Evolutionary conservation across 64 coral and sea anemone genomes (phyloP).

Genomic region (Hydrozoanthus tunicans): DNA sequence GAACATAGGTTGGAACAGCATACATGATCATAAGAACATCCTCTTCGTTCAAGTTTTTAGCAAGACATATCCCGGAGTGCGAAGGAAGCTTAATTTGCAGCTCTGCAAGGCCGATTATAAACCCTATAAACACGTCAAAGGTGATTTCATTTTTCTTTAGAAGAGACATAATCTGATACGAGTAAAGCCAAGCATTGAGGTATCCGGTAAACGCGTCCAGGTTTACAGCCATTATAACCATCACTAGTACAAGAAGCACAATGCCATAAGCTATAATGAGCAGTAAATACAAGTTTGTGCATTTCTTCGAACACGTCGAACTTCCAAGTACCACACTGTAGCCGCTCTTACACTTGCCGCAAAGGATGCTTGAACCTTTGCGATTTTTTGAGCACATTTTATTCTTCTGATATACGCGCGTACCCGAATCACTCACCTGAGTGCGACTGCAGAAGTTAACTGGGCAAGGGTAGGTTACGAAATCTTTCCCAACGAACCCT

Average conservation of each 20-base stretch:
- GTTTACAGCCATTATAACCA: slow-evolving; percentile 75
- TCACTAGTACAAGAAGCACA: slow-evolving; percentile 54
- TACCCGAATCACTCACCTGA: too few species aligned
- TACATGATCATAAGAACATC: slow-evolving; percentile 79
- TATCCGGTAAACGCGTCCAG: slow-evolving; percentile 92
- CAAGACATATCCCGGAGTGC: slow-evolving; percentile 63
- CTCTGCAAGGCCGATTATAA: slow-evolving; percentile 75
- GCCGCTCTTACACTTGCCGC: slow-evolving; percentile 68
- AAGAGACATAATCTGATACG: slow-evolving; percentile 85
- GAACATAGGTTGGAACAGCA: slow-evolving; percentile 67
- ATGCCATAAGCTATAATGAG: slow-evolving; percentile 61
- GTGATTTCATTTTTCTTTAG: slow-evolving; percentile 64
- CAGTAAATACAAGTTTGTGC: slow-evolving; percentile 70
- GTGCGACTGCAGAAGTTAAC: slow-evolving; percentile 38
- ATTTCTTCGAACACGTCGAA: slow-evolving; percentile 64
- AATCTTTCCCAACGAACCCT: slow-evolving; percentile 55
- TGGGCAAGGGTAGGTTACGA: slow-evolving; percentile 76
- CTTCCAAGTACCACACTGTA: slow-evolving; percentile 67
- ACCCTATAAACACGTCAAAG: slow-evolving; percentile 74
- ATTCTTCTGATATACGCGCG: slow-evolving; percentile 25
- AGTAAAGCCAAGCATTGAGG: slow-evolving; percentile 94
- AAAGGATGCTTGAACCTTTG: slow-evolving; percentile 61
- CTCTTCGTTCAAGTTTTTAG: slow-evolving; percentile 62
- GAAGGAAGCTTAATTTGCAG: slow-evolving; percentile 60
- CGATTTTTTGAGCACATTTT: slow-evolving; percentile 68